phyloP scores from a whole-genome alignment of 1,140 invertebrate species.

The Polypedilum vanderplanki region DNA sequence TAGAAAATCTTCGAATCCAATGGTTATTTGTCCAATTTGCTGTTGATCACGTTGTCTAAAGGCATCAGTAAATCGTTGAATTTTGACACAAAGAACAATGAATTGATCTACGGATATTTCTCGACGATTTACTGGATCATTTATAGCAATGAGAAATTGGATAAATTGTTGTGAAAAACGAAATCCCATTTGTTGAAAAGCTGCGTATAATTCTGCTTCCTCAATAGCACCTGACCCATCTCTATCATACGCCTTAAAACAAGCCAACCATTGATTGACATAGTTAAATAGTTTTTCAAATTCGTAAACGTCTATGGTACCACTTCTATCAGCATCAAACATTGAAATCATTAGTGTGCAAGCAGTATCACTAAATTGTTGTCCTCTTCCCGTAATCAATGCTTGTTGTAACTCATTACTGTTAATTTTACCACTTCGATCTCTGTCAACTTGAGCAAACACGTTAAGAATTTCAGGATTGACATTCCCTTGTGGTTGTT shows the following conservation, averaged over 20 bases:
- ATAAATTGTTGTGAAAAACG: constrained; percentile 72
- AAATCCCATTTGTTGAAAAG: constrained; percentile 83
- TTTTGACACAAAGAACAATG: constrained; percentile 78
- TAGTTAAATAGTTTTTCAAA: constrained; percentile 84
- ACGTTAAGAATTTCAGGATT: constrained; percentile 67
- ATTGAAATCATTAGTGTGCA: constrained; percentile 88
- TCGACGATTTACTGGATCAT: constrained; percentile 52
- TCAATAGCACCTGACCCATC: constrained; percentile 80
- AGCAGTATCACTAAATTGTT: constrained; percentile 74
- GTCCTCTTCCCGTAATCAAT: constrained; percentile 78
- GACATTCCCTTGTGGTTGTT: constrained; percentile 35
- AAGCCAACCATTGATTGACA: constrained; percentile 78
- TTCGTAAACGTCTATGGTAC: constrained; percentile 80
- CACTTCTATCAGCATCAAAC: constrained; percentile 79
- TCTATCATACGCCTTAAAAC: constrained; percentile 74
- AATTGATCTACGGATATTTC: constrained; percentile 78
- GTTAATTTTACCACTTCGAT: constrained; percentile 74
- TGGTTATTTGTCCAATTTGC: constrained; percentile 66
- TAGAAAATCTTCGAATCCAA: constrained; percentile 82
- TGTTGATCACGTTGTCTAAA: constrained; percentile 67
- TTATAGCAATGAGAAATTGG: constrained; percentile 61
- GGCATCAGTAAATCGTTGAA: constrained; percentile 78
- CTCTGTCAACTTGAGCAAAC: constrained; percentile 75
- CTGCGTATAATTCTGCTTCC: constrained; percentile 67
- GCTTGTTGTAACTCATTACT: constrained; percentile 71